These are phyloP conservation scores for Ichneumoninae sp. DNA, from an alignment of 2,888 invertebrate genomes.

Conservation along the genomic window DNA sequence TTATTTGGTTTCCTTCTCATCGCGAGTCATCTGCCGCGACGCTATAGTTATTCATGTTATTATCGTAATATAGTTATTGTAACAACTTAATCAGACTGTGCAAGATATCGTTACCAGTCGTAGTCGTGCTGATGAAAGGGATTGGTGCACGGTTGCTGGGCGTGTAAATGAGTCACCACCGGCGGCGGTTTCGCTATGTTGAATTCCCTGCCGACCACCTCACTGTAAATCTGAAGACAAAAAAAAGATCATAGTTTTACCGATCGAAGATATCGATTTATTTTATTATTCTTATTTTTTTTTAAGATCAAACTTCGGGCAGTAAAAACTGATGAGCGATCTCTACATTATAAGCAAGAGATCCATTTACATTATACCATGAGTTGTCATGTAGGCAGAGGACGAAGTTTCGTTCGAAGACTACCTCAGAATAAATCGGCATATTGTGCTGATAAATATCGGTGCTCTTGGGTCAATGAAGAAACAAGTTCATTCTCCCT, in stretches of 20 bases:
- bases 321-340: not conserved
- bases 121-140: slow-evolving; percentile 82
- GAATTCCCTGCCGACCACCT: slow-evolving; percentile 78
- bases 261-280: not conserved
- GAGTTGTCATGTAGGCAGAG: slow-evolving; percentile 64
- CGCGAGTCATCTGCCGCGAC: slow-evolving; percentile 30
- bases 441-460: not conserved
- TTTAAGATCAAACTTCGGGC: not conserved
- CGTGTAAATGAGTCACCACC: slow-evolving; percentile 81
- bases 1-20: slow-evolving; percentile 12
- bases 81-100: slow-evolving; percentile 57
- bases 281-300: not conserved
- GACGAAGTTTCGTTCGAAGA: slow-evolving; percentile 70
- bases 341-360: not conserved
- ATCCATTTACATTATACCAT: not conserved
- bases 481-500: not conserved
- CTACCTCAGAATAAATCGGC: slow-evolving; percentile 23
- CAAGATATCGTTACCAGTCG: slow-evolving; percentile 80
- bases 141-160: slow-evolving; percentile 83
- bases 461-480: slow-evolving; percentile 8
- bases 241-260: slow-evolving; percentile 9
- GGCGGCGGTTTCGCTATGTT: slow-evolving; percentile 78
- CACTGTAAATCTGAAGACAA: slow-evolving; percentile 78
- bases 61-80: slow-evolving; percentile 26
- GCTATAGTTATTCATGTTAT: slow-evolving; percentile 26